phyloP scores from a whole-genome alignment of 1,140 invertebrate species.

The Drosophila parvula region DNA sequence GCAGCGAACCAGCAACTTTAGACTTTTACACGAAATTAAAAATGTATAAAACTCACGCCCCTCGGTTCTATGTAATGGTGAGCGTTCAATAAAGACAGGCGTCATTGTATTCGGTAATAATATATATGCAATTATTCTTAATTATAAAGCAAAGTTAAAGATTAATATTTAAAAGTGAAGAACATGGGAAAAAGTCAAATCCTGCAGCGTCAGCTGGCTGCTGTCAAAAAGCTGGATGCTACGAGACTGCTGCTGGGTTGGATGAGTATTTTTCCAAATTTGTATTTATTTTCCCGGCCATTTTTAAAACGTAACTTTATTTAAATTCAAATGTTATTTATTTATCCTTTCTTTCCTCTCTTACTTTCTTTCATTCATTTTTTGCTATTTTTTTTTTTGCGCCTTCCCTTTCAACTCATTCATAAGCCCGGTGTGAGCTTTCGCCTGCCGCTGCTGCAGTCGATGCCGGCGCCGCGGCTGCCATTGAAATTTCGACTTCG shows the following conservation, averaged over 20 bases:
- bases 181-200: background rate
- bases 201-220: background rate
- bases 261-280: background rate
- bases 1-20: conserved; percentile 20
- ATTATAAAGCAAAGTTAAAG: too few relatives aligned
- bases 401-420: conserved; percentile 47
- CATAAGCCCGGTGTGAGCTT: conserved; percentile 56
- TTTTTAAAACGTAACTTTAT: background rate
- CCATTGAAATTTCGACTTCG: conserved; percentile 70
- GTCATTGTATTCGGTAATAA: conserved; percentile 5
- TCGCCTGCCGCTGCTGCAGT: conserved; percentile 1
- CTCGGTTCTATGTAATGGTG: conserved; percentile 19
- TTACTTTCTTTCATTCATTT: background rate
- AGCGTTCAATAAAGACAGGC: conserved; percentile 59
- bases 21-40: conserved; percentile 35
- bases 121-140: too few relatives aligned
- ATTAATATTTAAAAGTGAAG: background rate
- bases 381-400: conserved; percentile 33
- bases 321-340: background rate
- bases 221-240: background rate
- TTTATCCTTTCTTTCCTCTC: background rate
- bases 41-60: conserved; percentile 67
- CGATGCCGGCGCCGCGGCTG: conserved; percentile 39
- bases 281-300: background rate
- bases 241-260: background rate